A percentile compares a stretch with the other conserved stretches of the same genome.
phyloP scores from a whole-genome alignment of 2,888 invertebrate species.

The Keiferia lycopersicella region DNA sequence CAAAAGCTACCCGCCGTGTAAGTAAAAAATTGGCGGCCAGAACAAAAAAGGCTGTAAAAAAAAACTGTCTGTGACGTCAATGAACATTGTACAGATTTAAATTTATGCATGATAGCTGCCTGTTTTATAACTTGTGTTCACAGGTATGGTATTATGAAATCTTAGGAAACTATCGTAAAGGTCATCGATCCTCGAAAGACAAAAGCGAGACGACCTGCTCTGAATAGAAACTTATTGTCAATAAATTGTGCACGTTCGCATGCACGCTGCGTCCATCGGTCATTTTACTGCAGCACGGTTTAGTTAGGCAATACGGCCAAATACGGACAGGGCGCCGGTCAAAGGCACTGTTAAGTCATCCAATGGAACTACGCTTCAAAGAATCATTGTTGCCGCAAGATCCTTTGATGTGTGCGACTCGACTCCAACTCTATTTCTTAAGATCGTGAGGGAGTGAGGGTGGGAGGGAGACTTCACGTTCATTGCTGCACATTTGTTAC shows the following conservation, averaged over 20 bases:
- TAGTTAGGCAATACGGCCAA: conserved; percentile 44
- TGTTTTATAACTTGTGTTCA: no score
- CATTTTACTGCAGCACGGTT: conserved; percentile 41
- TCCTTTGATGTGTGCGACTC: conserved; percentile 27
- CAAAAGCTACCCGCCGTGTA: no score
- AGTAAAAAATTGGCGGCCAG: no score
- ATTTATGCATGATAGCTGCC: no score
- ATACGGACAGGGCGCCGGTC: conserved; percentile 24
- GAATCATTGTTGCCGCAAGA: conserved; percentile 45
- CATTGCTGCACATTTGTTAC: no score
- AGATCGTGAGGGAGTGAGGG: no score
- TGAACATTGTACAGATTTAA: no score
- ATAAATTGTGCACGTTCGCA: conserved; percentile 36
- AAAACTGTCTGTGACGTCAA: no score
- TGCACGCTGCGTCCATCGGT: conserved; percentile 51
- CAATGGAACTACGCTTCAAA: conserved; percentile 39
- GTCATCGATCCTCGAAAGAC: conserved; percentile 32
- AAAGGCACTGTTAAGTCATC: conserved; percentile 40
- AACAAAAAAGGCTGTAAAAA: no score
- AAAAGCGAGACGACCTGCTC: conserved; percentile 12
- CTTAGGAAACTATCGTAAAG: conserved; percentile 27
- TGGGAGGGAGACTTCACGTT: no score
- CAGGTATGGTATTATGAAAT: not conserved
- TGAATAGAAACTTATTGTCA: conserved; percentile 27
- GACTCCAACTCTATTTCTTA: no score